Conservation (phyloP, 2,888 invertebrate genomes). For the Eubasilissa splendida region DNA sequence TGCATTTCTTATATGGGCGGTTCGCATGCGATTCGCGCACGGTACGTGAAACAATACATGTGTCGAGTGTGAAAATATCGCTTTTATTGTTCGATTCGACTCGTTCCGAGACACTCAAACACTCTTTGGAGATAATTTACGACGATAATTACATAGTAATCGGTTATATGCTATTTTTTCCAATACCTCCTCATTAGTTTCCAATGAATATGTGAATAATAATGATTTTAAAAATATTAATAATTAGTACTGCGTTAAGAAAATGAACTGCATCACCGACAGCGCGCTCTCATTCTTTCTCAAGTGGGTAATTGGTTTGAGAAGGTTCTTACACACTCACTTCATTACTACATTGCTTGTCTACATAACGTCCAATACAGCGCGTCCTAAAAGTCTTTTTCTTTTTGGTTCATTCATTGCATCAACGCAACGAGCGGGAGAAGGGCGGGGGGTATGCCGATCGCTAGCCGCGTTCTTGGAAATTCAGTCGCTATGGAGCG, state of each 20-base stretch:
- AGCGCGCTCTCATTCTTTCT: too few relatives aligned
- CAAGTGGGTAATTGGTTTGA: too few relatives aligned
- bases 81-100: constrained; percentile 21
- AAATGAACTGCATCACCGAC: too few relatives aligned
- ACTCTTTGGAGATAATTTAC: constrained; percentile 6
- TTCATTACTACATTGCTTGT: too few relatives aligned
- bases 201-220: constrained; percentile 6
- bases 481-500: too few relatives aligned
- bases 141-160: background rate
- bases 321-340: too few relatives aligned
- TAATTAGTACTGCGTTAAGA: background rate
- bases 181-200: constrained; percentile 5
- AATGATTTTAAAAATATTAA: background rate
- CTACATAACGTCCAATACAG: too few relatives aligned
- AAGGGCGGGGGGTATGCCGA: too few relatives aligned
- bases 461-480: too few relatives aligned
- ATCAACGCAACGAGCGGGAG: too few relatives aligned
- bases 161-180: constrained; percentile 2
- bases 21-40: constrained; percentile 14
- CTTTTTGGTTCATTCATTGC: too few relatives aligned
- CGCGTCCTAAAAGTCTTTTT: too few relatives aligned
- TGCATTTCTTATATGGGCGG: background rate
- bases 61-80: constrained; percentile 29
- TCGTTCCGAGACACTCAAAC: constrained; percentile 10
- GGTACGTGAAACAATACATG: background rate